phyloP scores from a whole-genome alignment of 2,888 invertebrate species.

The Acanthosepion pharaonis region DNA sequence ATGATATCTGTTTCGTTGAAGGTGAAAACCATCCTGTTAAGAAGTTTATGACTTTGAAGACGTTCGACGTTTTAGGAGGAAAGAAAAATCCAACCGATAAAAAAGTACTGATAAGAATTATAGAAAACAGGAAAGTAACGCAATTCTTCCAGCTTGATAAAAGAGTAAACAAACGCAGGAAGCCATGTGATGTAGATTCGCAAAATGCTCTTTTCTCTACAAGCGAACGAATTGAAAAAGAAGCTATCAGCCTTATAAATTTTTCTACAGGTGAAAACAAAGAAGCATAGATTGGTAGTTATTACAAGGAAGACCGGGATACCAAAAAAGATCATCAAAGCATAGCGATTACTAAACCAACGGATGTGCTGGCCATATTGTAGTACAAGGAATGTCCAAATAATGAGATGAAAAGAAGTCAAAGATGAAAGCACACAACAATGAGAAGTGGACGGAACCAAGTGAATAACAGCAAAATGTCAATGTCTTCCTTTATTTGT shows the following conservation, averaged over 20 bases:
- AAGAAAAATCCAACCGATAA: neutral
- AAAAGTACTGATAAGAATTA: neutral
- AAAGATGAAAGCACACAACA: neutral
- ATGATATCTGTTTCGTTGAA: neutral
- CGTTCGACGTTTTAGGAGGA: neutral
- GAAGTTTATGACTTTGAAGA: neutral
- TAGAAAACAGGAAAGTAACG: neutral
- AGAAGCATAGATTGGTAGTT: conserved; percentile 50
- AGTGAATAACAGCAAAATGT: neutral
- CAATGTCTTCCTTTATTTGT: neutral
- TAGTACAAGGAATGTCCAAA: conserved; percentile 37
- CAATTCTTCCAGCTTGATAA: neutral
- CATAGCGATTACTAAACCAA: conserved; percentile 52
- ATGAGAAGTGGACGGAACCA: neutral
- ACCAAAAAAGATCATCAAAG: conserved; percentile 52
- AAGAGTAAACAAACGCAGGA: neutral
- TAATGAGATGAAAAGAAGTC: neutral
- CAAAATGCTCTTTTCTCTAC: neutral
- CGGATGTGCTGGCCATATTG: conserved; percentile 52
- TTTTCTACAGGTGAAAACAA: conserved; percentile 47
- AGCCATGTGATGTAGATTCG: neutral
- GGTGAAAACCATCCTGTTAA: neutral
- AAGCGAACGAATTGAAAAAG: neutral
- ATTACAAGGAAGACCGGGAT: conserved; percentile 51
- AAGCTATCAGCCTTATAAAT: conserved; percentile 48